phyloP scores from a whole-genome alignment of 2,113 vertebrate species.

The Danionella cerebrum region DNA sequence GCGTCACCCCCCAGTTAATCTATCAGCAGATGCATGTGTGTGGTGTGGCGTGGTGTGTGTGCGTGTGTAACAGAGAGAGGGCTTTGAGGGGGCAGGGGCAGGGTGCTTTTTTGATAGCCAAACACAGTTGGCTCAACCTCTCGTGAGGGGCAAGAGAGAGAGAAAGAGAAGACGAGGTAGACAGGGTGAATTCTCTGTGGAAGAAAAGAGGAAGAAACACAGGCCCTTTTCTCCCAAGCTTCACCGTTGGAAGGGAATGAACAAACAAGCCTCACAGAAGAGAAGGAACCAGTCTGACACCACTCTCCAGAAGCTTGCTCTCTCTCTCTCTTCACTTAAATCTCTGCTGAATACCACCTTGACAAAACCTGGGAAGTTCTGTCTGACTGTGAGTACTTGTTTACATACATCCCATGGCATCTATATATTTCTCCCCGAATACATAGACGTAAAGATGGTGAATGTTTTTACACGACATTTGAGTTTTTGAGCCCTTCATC shows the following conservation, averaged over 20 bases:
- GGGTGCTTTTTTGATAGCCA: slow-evolving; percentile 58
- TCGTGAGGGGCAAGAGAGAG: slow-evolving; percentile 53
- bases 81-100: slow-evolving; percentile 15
- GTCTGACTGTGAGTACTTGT: slow-evolving; percentile 59
- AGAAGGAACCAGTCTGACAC: slow-evolving; percentile 49
- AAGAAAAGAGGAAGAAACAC: slow-evolving; percentile 44
- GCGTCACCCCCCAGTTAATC: slow-evolving; percentile 37
- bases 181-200: slow-evolving; percentile 43
- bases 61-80: neutral
- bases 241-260: slow-evolving; percentile 43
- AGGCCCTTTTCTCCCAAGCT: slow-evolving; percentile 40
- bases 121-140: slow-evolving; percentile 67
- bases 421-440: slow-evolving; percentile 29
- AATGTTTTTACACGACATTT: too few relatives aligned
- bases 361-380: slow-evolving; percentile 38
- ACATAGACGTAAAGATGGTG: too few relatives aligned
- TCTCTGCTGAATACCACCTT: slow-evolving; percentile 53
- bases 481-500: slow-evolving; percentile 23
- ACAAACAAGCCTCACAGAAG: slow-evolving; percentile 28
- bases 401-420: slow-evolving; percentile 26
- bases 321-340: slow-evolving; percentile 56
- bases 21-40: slow-evolving; percentile 40
- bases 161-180: slow-evolving; percentile 31
- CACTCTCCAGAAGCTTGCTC: slow-evolving; percentile 39
- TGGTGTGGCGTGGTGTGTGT: slow-evolving; percentile 31